Percentiles rank a stretch among this genome's conserved stretches.
Conservation (phyloP, 2,797 vertebrate genomes). For the Anabas testudineus region DNA sequence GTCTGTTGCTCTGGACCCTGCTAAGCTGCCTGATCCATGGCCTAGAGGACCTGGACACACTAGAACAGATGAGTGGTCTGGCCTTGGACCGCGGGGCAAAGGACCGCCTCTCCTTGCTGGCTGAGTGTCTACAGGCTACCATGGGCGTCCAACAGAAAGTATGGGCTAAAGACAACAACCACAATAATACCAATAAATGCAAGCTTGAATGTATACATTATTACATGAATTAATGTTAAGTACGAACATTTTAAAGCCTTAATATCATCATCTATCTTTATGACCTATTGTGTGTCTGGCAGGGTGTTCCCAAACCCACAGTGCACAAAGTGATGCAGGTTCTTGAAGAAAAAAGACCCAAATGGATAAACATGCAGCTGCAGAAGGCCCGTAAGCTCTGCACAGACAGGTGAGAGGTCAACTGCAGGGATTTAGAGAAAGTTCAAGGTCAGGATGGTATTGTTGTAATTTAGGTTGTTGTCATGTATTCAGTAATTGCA, state of each 20-base stretch:
- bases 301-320: constrained; percentile 86
- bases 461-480: constrained; percentile 29
- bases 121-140: constrained; percentile 89
- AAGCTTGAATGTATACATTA: too few species aligned
- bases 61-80: constrained; percentile 88
- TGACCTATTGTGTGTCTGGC: constrained; percentile 25
- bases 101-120: constrained; percentile 89
- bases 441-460: constrained; percentile 45
- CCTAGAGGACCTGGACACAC: constrained; percentile 89
- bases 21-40: constrained; percentile 89
- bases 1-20: constrained; percentile 91
- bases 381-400: constrained; percentile 91
- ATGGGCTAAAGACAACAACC: constrained; percentile 20
- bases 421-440: constrained; percentile 26
- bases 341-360: constrained; percentile 90
- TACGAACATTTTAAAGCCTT: background rate
- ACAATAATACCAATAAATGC: constrained; percentile 3
- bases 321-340: constrained; percentile 89
- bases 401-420: constrained; percentile 86
- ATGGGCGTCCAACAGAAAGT: constrained; percentile 86
- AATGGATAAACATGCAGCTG: constrained; percentile 91
- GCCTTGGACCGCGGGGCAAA: constrained; percentile 88
- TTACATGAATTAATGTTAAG: background rate
- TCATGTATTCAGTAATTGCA: constrained; percentile 9
- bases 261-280: constrained; percentile 3